Conservation (phyloP, 2,113 vertebrate species). For the Furnarius figulus region DNA sequence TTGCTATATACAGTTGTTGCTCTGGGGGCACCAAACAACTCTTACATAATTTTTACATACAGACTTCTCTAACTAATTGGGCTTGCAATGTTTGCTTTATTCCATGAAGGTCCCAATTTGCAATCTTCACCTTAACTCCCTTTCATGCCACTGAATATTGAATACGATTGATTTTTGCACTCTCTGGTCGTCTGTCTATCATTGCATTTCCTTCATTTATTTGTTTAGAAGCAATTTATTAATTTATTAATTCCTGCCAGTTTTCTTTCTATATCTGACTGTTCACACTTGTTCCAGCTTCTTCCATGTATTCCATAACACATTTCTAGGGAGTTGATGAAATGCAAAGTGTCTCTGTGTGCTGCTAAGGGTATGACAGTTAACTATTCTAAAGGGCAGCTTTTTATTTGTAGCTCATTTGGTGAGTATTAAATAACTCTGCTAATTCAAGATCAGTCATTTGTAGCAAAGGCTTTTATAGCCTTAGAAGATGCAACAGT, state of each 20-base stretch:
- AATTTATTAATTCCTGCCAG: background rate
- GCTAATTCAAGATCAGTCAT: background rate
- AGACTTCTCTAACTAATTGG: background rate
- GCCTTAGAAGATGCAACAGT: background rate
- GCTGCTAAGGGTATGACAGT: background rate
- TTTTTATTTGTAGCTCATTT: background rate
- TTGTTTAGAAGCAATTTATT: background rate
- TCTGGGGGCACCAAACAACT: background rate
- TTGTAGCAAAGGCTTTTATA: background rate
- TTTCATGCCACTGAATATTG: background rate
- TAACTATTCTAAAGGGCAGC: background rate
- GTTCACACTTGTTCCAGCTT: background rate
- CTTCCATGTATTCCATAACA: background rate
- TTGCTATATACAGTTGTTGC: background rate
- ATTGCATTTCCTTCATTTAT: background rate
- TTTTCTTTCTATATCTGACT: background rate
- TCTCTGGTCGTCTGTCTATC: background rate
- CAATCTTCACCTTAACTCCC: background rate
- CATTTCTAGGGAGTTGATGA: background rate
- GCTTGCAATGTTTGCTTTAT: background rate
- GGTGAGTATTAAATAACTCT: background rate
- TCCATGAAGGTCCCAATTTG: background rate
- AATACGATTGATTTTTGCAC: background rate
- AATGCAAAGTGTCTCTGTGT: background rate
- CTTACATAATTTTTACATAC: background rate